Conservation (phyloP, 2,888 invertebrate genomes). For the Xestoiulus laeticollis region DNA sequence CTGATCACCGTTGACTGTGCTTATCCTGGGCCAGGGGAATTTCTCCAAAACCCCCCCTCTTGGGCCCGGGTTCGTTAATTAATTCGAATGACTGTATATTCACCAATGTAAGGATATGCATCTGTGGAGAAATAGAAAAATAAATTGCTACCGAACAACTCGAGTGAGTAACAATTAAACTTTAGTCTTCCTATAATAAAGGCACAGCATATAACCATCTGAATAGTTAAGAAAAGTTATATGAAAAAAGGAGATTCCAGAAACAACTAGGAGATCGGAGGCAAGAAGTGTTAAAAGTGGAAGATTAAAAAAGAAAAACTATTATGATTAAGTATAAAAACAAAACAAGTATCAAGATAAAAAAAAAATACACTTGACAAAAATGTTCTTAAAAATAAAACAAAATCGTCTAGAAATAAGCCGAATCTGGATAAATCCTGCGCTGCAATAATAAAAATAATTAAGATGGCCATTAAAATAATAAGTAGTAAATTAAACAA, state of each 20-base stretch:
- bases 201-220: neutral
- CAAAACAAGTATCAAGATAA: neutral
- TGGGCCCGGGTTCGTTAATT: too few species aligned
- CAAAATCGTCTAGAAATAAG: neutral
- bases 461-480: neutral
- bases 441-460: too few species aligned
- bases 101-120: too few species aligned
- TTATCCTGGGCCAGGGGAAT: too few species aligned
- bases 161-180: neutral
- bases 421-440: neutral
- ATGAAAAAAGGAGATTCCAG: neutral
- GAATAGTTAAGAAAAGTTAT: neutral
- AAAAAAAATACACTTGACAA: neutral
- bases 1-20: too few species aligned
- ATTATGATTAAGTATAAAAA: neutral
- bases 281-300: neutral
- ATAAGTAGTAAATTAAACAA: neutral
- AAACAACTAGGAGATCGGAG: neutral
- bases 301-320: neutral
- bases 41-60: too few species aligned
- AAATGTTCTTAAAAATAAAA: neutral
- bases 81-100: too few species aligned
- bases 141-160: neutral
- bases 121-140: neutral
- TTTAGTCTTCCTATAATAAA: conserved; percentile 5